A percentile compares a stretch with the other conserved stretches of the same genome.
phyloP scores from a whole-genome alignment of 2,113 vertebrate species.

The Bostrychus sinensis region DNA sequence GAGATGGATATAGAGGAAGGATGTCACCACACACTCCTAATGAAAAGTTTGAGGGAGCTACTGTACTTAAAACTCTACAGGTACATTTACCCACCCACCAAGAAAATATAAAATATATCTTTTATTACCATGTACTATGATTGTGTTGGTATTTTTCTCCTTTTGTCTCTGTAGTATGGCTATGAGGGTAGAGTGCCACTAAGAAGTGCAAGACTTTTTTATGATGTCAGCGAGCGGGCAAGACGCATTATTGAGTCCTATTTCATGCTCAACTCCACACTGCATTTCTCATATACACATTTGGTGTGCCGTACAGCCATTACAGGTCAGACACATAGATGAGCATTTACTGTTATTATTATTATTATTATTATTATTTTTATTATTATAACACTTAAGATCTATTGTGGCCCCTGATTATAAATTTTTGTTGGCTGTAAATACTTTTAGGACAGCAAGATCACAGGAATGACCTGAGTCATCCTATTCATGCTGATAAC shows the following conservation, averaged over 20 bases:
- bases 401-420: neutral
- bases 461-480: constrained; percentile 94
- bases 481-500: constrained; percentile 98
- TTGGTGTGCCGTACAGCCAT: constrained; percentile 95
- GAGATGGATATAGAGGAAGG: constrained; percentile 94
- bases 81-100: constrained; percentile 70
- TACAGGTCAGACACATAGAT: constrained; percentile 75
- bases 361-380: too few species aligned
- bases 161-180: constrained; percentile 64
- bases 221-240: constrained; percentile 92
- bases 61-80: constrained; percentile 93
- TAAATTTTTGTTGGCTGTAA: neutral
- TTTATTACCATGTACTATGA: neutral
- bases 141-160: too few species aligned
- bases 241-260: constrained; percentile 90
- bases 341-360: neutral
- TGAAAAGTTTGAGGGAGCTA: constrained; percentile 96
- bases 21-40: constrained; percentile 96
- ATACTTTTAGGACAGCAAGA: constrained; percentile 88
- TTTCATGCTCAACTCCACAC: constrained; percentile 92
- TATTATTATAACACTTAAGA: neutral
- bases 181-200: constrained; percentile 91
- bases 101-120: neutral
- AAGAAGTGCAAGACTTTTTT: constrained; percentile 91
- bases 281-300: constrained; percentile 98